These are phyloP conservation scores for Dexiosoma caninum DNA, from an alignment of 2,888 invertebrate genomes.

Conservation along the genomic window DNA sequence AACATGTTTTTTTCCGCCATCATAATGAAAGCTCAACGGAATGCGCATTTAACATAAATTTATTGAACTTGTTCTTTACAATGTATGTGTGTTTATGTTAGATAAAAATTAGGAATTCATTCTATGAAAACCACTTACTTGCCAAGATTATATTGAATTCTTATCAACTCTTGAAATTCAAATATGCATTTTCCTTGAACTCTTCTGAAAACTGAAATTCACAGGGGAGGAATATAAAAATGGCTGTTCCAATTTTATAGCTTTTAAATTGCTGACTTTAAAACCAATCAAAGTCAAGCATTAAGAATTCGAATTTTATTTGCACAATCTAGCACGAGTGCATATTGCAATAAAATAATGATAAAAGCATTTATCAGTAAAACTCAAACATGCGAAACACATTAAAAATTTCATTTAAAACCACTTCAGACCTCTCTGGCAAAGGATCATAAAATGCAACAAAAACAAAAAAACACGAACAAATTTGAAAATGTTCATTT, in stretches of 20 bases:
- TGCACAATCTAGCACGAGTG: background rate
- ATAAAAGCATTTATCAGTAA: background rate
- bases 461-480: too few species aligned
- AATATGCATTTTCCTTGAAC: background rate
- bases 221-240: background rate
- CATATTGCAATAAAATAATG: slow-evolving; percentile 9
- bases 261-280: slow-evolving; percentile 22
- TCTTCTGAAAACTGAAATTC: background rate
- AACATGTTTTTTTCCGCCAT: background rate
- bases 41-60: background rate
- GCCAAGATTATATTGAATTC: too few species aligned
- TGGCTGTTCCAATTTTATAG: background rate
- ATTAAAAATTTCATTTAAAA: slow-evolving; percentile 14
- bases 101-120: background rate
- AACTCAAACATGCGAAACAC: background rate
- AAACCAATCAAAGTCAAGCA: slow-evolving; percentile 30
- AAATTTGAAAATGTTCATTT: background rate
- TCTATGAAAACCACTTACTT: background rate
- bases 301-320: slow-evolving; percentile 4
- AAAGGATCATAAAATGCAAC: slow-evolving; percentile 13
- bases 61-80: background rate
- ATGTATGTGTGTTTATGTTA: background rate
- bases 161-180: background rate
- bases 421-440: background rate
- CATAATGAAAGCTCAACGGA: background rate